Base-by-base conservation (phyloP, 2,888 invertebrate species). In the Diarsia mendica region DNA sequence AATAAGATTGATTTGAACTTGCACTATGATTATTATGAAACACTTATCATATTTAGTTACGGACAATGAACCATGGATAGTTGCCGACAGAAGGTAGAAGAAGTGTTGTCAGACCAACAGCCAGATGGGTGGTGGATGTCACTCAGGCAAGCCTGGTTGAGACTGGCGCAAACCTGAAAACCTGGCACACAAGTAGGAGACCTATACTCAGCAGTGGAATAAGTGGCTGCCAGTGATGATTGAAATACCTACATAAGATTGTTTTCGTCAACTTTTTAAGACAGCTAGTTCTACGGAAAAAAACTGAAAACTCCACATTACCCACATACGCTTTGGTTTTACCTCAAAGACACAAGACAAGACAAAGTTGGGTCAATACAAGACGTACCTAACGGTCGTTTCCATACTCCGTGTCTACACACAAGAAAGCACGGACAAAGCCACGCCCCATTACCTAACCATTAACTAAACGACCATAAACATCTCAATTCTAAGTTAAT, bases 381-480 rank as follows among this genome's bases (percentile, higher is more conserved):
- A 39, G n/a, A 60, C 51, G 9, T 15, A 13, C 11, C 46, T 39
- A 76, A 61, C 66, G 66, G 48, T 55, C 9, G 9, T 61, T 23
- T 53, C 9, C 13, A 33, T n/a, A 5, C 18, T 67, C 49, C 11
- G 63, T 55, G 44, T 39, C 23, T 51, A 53, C 55, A 48, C 58
- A 67, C 83, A 23, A 64, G 44, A 64, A 49, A 55, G 28, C 58
- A 75, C 15, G 46, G 60, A 60, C 33, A 48, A 0, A 23, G 64
- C 46, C 64, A 65, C 70, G 70, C 58, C 51, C 65, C 23, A 67
- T 81, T 67, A 70, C 70, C 33, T 66, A 60, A 68, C 64, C 66
- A 82, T 76, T 73, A 73, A 72, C 72, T 83, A 83, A 83, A 77
- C 61, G 79, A 66, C 51, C 86, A 82, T 85, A 83, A 83, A 83